Percentiles rank a stretch among this genome's conserved stretches.
phyloP scores from a whole-genome alignment of 2,888 invertebrate species.

The Lathronympha strigana region DNA sequence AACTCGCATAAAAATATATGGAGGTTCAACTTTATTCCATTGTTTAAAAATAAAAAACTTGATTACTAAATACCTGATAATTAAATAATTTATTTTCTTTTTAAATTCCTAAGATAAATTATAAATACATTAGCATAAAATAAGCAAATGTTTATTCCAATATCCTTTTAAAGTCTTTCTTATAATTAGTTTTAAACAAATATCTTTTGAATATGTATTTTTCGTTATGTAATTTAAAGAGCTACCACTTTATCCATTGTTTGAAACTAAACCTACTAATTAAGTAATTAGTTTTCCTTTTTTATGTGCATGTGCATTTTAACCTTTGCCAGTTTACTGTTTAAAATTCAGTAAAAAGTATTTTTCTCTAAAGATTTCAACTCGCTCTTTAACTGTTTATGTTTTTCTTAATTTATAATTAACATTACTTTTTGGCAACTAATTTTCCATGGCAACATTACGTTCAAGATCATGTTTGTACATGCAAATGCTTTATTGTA shows the following conservation, averaged over 20 bases:
- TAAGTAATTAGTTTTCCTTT: background rate
- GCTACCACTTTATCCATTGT: conserved; percentile 15
- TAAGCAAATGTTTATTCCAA: background rate
- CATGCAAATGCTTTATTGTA: too few species aligned
- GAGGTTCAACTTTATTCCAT: too few species aligned
- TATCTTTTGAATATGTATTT: conserved; percentile 4
- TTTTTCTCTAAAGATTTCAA: background rate
- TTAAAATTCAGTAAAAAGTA: conserved; percentile 3
- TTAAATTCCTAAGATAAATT: background rate
- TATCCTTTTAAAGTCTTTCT: background rate
- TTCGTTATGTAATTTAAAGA: background rate
- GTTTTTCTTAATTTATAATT: background rate
- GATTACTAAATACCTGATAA: too few species aligned
- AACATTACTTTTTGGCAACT: background rate
- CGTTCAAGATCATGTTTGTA: too few species aligned
- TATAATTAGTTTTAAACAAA: background rate
- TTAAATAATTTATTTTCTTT: too few species aligned
- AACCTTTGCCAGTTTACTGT: conserved; percentile 5
- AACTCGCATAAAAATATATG: too few species aligned
- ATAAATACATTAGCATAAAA: too few species aligned
- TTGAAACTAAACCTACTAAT: background rate
- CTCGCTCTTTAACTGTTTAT: background rate
- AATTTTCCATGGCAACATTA: too few species aligned
- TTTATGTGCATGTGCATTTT: background rate
- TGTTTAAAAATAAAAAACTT: too few species aligned